These are phyloP conservation scores for Therioaphis trifolii DNA, from an alignment of 2,888 invertebrate species.

Conservation along the genomic window DNA sequence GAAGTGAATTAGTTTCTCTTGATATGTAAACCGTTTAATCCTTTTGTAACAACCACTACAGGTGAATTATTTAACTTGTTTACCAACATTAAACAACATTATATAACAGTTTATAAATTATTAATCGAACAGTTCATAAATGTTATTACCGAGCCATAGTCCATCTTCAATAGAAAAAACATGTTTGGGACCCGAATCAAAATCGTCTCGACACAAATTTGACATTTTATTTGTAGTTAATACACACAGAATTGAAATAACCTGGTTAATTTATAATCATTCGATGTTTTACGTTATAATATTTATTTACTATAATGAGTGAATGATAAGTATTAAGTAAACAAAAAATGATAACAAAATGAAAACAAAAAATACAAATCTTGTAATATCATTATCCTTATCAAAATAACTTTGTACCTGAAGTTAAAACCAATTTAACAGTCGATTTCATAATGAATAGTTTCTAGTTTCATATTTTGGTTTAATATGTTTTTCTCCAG, in stretches of 20 bases:
- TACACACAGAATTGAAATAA: background rate
- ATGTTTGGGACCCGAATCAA: constrained; percentile 74
- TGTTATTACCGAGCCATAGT: constrained; percentile 71
- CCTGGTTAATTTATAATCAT: background rate
- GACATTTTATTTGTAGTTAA: constrained; percentile 39
- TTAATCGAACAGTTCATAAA: too few relatives aligned
- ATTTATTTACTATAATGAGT: too few relatives aligned
- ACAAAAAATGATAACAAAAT: background rate
- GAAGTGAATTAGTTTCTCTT: too few relatives aligned
- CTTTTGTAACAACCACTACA: too few relatives aligned
- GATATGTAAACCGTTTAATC: too few relatives aligned
- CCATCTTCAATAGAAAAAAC: constrained; percentile 72
- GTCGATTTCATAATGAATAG: background rate
- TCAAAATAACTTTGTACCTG: background rate
- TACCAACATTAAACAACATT: too few relatives aligned
- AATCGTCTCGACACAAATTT: constrained; percentile 69
- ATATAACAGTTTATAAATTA: too few relatives aligned
- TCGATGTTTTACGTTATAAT: background rate
- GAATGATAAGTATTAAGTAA: background rate
- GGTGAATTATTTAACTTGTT: too few relatives aligned
- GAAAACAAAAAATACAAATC: too few relatives aligned
- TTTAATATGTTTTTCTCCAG: constrained; percentile 25
- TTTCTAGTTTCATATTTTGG: constrained; percentile 29
- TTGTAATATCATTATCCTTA: constrained; percentile 18
- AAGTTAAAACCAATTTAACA: constrained; percentile 53